phyloP scores from a whole-genome alignment of 2,888 invertebrate species.

The Alviniconcha strummeri region DNA sequence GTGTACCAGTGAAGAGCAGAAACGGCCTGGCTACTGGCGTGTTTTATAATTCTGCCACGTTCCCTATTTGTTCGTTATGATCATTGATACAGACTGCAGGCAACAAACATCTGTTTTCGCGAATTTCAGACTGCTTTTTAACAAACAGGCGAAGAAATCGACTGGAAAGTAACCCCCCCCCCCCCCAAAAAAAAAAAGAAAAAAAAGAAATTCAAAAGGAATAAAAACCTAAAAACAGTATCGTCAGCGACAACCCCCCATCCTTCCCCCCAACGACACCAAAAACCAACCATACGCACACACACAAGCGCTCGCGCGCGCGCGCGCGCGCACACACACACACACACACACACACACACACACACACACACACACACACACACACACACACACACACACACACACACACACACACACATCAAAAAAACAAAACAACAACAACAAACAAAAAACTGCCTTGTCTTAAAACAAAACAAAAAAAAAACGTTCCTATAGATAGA shows the following conservation, averaged over 20 bases:
- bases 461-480: neutral
- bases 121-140: too few species aligned
- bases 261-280: neutral
- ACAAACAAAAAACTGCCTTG: neutral
- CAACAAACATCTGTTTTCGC: neutral
- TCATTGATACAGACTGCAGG: constrained; percentile 18
- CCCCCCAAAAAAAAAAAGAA: neutral
- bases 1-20: too few species aligned
- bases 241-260: too few species aligned
- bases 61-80: constrained; percentile 24
- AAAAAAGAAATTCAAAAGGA: neutral
- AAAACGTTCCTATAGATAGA: neutral
- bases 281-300: neutral
- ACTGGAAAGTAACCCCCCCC: neutral
- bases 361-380: too few species aligned
- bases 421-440: neutral
- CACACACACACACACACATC: constrained; percentile 5
- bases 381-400: neutral
- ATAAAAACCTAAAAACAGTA: neutral
- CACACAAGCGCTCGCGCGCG: neutral
- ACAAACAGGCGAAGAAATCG: too few species aligned
- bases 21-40: too few species aligned
- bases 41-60: neutral
- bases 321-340: neutral
- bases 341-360: neutral